Percentiles rank a stretch among this genome's conserved stretches.
Conservation (phyloP, 1,140 invertebrate species). For the Tyrophagus putrescentiae region DNA sequence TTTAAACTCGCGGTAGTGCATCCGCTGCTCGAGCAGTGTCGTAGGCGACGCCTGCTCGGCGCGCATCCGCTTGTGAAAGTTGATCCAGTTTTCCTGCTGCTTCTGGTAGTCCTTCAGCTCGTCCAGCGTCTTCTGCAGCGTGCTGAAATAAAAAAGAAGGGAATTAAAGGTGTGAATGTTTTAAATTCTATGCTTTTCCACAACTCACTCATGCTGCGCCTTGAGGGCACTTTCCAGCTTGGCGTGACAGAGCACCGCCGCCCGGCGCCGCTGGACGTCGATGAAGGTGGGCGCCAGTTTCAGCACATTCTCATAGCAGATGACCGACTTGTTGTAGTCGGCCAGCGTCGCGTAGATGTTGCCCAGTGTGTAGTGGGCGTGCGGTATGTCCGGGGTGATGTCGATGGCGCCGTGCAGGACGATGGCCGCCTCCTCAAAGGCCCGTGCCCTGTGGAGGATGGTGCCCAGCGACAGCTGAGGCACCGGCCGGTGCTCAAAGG, state of each 20-base stretch:
- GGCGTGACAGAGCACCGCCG: slow-evolving; percentile 51
- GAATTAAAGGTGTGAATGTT: slow-evolving; percentile 12
- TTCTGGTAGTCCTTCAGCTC: slow-evolving; percentile 51
- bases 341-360: slow-evolving; percentile 31
- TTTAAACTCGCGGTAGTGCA: slow-evolving; percentile 37
- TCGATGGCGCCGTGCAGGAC: slow-evolving; percentile 62
- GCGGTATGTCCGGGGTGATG: slow-evolving; percentile 50
- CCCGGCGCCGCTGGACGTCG: slow-evolving; percentile 44
- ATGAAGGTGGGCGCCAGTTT: slow-evolving; percentile 45
- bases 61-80: slow-evolving; percentile 45
- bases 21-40: slow-evolving; percentile 35
- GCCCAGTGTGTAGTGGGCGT: slow-evolving; percentile 59
- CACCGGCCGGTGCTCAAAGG: slow-evolving; percentile 40
- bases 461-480: slow-evolving; percentile 61
- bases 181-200: slow-evolving; percentile 18
- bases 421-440: slow-evolving; percentile 58
- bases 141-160: slow-evolving; percentile 34
- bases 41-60: slow-evolving; percentile 43
- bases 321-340: slow-evolving; percentile 40
- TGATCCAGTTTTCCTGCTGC: slow-evolving; percentile 47
- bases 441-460: slow-evolving; percentile 54
- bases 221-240: slow-evolving; percentile 49
- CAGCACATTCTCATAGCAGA: slow-evolving; percentile 52
- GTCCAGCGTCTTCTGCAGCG: slow-evolving; percentile 46
- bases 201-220: slow-evolving; percentile 47